These are phyloP conservation scores for Batillaria attramentaria DNA, from an alignment of 1,140 invertebrate genomes.

Conservation along the genomic window DNA sequence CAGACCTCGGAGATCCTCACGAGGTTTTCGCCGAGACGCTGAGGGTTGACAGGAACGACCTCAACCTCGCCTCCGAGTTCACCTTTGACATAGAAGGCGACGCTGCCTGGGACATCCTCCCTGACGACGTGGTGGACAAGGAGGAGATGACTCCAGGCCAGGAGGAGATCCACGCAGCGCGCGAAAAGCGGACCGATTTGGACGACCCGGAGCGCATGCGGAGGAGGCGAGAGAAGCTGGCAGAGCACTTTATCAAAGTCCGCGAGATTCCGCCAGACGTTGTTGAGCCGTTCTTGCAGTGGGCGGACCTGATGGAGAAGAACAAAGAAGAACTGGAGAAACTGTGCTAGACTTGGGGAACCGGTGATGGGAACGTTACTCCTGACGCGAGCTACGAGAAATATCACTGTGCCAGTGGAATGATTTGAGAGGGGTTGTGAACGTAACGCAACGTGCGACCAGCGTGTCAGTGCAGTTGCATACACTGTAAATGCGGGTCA, in stretches of 20 bases:
- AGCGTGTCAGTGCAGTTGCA: no score
- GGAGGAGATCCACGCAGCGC: constrained; percentile 15
- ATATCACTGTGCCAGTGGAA: no score
- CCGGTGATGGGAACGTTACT: background rate
- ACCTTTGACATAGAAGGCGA: constrained; percentile 19
- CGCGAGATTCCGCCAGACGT: background rate
- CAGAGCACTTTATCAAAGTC: background rate
- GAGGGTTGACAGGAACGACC: background rate
- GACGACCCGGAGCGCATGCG: constrained; percentile 18
- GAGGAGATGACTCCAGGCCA: constrained; percentile 16
- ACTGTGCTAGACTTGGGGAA: background rate
- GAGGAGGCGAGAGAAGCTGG: constrained; percentile 2
- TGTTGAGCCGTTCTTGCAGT: constrained; percentile 19
- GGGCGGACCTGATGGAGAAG: background rate
- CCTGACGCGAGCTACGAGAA: no score
- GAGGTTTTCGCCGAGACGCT: background rate
- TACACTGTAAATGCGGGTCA: no score
- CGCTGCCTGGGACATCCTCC: constrained; percentile 1
- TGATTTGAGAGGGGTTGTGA: no score
- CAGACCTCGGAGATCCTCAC: background rate
- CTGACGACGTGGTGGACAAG: constrained; percentile 1
- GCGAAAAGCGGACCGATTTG: background rate
- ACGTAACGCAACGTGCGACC: no score
- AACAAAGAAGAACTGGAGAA: constrained; percentile 12
- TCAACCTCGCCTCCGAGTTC: background rate